phyloP scores from a whole-genome alignment of 1,140 invertebrate species.

The Drosophila trapezifrons region DNA sequence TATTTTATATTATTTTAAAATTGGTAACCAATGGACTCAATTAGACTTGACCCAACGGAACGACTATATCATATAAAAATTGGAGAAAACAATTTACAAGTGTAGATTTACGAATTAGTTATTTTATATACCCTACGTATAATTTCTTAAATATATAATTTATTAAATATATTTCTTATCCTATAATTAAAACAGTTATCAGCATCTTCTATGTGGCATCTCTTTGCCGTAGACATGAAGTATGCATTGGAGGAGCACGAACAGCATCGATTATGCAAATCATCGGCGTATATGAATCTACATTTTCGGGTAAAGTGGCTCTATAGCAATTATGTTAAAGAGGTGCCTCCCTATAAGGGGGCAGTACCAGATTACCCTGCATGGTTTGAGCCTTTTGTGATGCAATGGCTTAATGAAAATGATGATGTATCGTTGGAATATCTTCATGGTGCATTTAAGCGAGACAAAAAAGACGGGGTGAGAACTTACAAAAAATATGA shows the following conservation, averaged over 20 bases:
- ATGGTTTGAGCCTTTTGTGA: constrained; percentile 99
- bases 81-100: too few species aligned
- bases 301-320: constrained; percentile 99
- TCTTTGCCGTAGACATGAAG: constrained; percentile 99
- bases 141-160: too few species aligned
- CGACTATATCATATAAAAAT: too few species aligned
- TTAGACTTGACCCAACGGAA: too few species aligned
- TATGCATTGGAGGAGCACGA: constrained; percentile 99
- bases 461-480: constrained; percentile 99
- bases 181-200: constrained; percentile 89
- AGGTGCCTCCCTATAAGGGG: constrained; percentile 98
- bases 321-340: constrained; percentile 99
- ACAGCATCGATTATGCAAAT: constrained; percentile 97
- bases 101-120: too few species aligned
- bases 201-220: constrained; percentile 97
- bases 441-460: constrained; percentile 98
- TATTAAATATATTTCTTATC: neutral
- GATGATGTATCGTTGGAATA: constrained; percentile 99
- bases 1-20: neutral
- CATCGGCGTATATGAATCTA: constrained; percentile 99
- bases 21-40: too few species aligned
- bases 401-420: constrained; percentile 99
- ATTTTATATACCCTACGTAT: neutral
- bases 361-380: constrained; percentile 97
- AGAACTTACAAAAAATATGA: constrained; percentile 76